Evolutionary conservation across 2,888 invertebrate genomes (phyloP), one percentile per base, ranked within the genome.

Genomic region (Caenorhabditis sp.): DNA sequence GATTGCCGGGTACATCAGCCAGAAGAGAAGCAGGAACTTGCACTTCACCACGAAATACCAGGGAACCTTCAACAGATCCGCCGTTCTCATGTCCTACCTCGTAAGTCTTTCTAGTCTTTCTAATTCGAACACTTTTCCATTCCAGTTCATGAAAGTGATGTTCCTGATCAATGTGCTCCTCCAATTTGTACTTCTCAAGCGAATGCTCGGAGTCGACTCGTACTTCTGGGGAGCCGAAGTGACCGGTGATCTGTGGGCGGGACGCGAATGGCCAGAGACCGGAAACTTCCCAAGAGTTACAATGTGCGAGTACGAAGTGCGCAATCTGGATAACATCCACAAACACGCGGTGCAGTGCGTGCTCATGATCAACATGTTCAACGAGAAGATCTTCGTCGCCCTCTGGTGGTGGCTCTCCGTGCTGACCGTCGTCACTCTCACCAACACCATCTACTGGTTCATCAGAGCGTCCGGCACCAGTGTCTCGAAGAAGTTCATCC

Each of bases 311-410:
- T 89, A 87, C 71, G 80, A 86, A 26, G 87, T 88, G 9, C 78
- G 89, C 22, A 87, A 86, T 32, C 74, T 89, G 22, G 87, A 87
- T 52, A 89, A 89, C 59, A 78, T 87, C 11, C 89, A 89, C 66
- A 80, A 84, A 6, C 89, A 89, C 73, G 82, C 89, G 8, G 87
- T 89, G 32, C 89, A 89, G 74, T 89, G 89, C 62, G 88, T 88
- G 32, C 76, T 88, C 46, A 87, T 88, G 87, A 87, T 87, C 71
- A 87, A 87, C 78, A 87, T 87, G 85, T 85, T 80, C 73, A 82
- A 82, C 66, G 84, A 83, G 70, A 82, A 82, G 65, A 89, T 89
- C 59, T 89, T 89, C 78, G 81, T 89, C 17, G 85, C 83, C 41
- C 78, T 89, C 2, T 89, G 89, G 89, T 89, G 85, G 81, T 89